phyloP scores from a whole-genome alignment of 2,888 invertebrate species.

The Flabesymbios commensalis region DNA sequence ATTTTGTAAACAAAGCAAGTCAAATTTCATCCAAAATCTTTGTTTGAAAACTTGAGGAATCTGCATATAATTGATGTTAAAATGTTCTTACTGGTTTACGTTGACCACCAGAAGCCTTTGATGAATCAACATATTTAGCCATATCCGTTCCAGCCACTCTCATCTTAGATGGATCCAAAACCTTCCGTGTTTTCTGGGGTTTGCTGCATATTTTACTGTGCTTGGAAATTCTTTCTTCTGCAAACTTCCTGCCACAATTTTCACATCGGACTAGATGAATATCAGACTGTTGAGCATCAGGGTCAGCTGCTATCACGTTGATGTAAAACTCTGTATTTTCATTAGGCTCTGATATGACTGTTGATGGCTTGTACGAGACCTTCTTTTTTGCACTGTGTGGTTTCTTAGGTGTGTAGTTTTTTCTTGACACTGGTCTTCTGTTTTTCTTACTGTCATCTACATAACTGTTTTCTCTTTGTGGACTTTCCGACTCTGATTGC shows the following conservation, averaged over 20 bases:
- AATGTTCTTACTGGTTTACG: too few species aligned
- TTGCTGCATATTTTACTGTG: conserved; percentile 52
- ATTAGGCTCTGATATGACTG: background rate
- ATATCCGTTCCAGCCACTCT: conserved; percentile 82
- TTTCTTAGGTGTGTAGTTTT: too few species aligned
- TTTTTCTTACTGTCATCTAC: too few species aligned
- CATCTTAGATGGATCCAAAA: conserved; percentile 54
- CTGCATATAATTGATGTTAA: too few species aligned
- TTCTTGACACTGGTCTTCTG: too few species aligned
- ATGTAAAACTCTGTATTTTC: conserved; percentile 21
- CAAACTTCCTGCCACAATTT: conserved; percentile 81
- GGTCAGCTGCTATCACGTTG: conserved; percentile 4
- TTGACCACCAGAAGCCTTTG: too few species aligned
- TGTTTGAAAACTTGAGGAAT: too few species aligned
- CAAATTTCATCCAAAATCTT: too few species aligned
- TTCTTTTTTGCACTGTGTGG: too few species aligned
- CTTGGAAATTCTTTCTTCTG: conserved; percentile 70
- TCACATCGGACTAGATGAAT: conserved; percentile 68
- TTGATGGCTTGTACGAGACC: background rate
- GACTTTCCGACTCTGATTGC: too few species aligned
- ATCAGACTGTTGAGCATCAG: conserved; percentile 10
- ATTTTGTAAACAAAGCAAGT: background rate
- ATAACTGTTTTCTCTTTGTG: too few species aligned
- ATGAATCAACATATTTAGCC: conserved; percentile 71
- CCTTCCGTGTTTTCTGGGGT: conserved; percentile 46